Evolutionary conservation across 2,797 vertebrate genomes (phyloP).

Genomic region (Rhodeus uyekii): DNA sequence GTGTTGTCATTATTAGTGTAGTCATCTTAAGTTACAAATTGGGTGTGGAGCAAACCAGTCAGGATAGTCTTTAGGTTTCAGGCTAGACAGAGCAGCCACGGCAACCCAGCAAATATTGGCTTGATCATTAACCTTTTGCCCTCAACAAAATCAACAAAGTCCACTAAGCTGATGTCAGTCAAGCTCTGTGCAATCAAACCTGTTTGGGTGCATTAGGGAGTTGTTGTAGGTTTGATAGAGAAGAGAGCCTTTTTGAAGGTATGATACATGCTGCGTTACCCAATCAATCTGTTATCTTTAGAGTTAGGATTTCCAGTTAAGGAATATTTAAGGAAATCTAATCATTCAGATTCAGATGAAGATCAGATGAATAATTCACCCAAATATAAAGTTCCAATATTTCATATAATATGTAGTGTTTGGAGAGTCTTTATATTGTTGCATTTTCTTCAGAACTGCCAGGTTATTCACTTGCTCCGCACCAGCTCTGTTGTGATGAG

Average conservation of each 20-base stretch:
- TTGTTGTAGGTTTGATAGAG: conserved; percentile 4
- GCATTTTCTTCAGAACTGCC: neutral
- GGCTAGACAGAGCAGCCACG: neutral
- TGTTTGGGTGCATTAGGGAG: conserved; percentile 9
- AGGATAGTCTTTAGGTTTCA: neutral
- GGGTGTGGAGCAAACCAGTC: neutral
- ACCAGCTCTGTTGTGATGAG: neutral
- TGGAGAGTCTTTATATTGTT: neutral
- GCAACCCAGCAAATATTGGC: neutral
- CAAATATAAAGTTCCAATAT: too few relatives aligned
- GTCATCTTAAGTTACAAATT: neutral
- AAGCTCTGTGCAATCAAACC: conserved; percentile 43
- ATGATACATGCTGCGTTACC: neutral
- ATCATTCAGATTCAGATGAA: too few relatives aligned
- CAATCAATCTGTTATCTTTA: too few relatives aligned
- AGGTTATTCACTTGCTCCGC: neutral
- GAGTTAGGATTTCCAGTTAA: too few relatives aligned
- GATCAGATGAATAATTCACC: too few relatives aligned
- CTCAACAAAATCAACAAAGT: conserved; percentile 38
- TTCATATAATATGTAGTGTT: too few relatives aligned
- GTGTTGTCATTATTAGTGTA: neutral
- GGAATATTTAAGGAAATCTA: too few relatives aligned
- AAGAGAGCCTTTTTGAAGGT: neutral
- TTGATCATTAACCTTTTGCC: conserved; percentile 57
- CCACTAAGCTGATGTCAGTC: conserved; percentile 45